Percentiles rank a stretch among this genome's conserved stretches.
Conservation (phyloP, 2,888 invertebrate genomes). For the Eristalis pertinax region DNA sequence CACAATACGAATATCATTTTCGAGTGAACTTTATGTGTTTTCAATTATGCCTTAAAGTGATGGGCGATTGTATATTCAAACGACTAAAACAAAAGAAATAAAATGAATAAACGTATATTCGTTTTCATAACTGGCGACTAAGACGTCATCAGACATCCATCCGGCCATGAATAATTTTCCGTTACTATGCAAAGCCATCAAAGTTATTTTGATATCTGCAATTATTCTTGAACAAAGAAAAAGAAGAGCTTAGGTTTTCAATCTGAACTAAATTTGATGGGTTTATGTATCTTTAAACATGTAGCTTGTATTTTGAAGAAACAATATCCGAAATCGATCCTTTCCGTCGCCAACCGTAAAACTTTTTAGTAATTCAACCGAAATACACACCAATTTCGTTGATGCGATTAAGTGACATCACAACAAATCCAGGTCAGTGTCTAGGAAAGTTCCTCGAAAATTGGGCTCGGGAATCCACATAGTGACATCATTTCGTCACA, state of each 20-base stretch:
- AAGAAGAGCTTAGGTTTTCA: background rate
- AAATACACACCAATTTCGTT: conserved; percentile 7
- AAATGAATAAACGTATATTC: background rate
- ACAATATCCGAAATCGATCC: conserved; percentile 34
- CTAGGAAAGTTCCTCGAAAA: conserved; percentile 19
- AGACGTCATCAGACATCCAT: background rate
- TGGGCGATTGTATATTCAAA: background rate
- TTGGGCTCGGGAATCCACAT: conserved; percentile 2
- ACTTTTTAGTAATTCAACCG: conserved; percentile 18
- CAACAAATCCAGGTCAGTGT: conserved; percentile 2
- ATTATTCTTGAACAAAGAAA: background rate
- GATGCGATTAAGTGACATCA: conserved; percentile 16
- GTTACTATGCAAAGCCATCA: background rate
- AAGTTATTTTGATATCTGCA: background rate
- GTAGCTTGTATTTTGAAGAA: background rate
- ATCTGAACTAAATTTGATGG: background rate
- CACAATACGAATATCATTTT: conserved; percentile 5
- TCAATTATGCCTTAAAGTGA: background rate
- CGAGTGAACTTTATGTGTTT: background rate
- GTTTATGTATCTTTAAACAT: background rate
- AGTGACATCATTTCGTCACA: conserved; percentile 54
- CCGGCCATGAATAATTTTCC: background rate
- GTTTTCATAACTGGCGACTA: background rate
- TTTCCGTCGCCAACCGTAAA: background rate
- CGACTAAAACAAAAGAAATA: background rate